Evolutionary conservation across 2,113 vertebrate species (phyloP).

Genomic region (human): DNA sequence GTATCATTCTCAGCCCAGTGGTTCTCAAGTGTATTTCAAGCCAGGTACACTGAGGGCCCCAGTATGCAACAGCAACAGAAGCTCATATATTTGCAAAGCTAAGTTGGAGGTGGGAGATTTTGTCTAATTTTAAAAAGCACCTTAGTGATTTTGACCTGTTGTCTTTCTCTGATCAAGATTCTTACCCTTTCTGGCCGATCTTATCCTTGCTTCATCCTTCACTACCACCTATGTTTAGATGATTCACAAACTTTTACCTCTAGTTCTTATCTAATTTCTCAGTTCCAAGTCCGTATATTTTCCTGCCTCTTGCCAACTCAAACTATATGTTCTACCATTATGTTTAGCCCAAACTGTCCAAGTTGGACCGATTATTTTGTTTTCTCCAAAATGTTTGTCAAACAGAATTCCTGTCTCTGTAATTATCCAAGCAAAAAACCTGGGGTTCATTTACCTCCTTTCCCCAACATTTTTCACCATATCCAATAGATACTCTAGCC

Average conservation of each 20-base stretch:
- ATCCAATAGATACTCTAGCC: not conserved
- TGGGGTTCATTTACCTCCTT: not conserved
- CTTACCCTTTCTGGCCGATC: not conserved
- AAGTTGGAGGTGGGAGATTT: not conserved
- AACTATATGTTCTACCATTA: not conserved
- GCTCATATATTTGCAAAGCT: not conserved
- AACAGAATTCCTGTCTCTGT: not conserved
- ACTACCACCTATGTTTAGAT: not conserved
- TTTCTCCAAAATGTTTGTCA: not conserved
- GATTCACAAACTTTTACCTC: not conserved
- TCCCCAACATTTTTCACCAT: not conserved
- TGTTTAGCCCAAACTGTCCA: not conserved
- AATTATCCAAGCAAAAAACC: not conserved
- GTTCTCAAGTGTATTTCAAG: not conserved
- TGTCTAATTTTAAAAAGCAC: not conserved
- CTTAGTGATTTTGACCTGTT: not conserved
- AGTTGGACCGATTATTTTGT: not conserved
- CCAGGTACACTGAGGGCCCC: not conserved
- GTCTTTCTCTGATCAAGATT: not conserved
- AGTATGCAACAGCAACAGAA: fast-evolving
- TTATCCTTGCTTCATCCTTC: not conserved
- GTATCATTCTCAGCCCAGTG: not conserved
- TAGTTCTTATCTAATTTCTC: not conserved
- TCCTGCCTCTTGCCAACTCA: not conserved
- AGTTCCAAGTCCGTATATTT: not conserved